These are phyloP conservation scores for Dolichopus griseipennis DNA, from an alignment of 2,888 invertebrate genomes.

Conservation along the genomic window DNA sequence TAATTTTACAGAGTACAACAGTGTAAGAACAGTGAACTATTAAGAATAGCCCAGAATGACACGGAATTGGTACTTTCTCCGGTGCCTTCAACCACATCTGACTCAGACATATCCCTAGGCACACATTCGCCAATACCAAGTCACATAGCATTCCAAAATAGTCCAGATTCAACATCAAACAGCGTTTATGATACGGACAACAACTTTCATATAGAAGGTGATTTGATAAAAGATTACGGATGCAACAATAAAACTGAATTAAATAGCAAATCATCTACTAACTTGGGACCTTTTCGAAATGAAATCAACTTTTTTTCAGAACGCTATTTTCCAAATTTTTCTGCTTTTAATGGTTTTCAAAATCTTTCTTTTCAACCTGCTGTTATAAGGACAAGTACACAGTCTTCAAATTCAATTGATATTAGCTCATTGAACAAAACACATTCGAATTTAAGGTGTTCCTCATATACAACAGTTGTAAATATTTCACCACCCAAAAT, in stretches of 20 bases:
- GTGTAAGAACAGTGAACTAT: conserved; percentile 8
- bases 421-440: conserved; percentile 32
- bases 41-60: conserved; percentile 33
- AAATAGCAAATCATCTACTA: background rate
- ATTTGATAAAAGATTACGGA: conserved; percentile 39
- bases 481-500: conserved; percentile 38
- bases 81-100: conserved; percentile 41
- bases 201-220: conserved; percentile 40
- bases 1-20: conserved; percentile 20
- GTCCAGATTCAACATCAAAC: conserved; percentile 43
- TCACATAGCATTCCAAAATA: conserved; percentile 41
- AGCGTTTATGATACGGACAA: conserved; percentile 43
- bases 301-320: conserved; percentile 35
- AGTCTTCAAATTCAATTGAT: conserved; percentile 32
- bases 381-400: conserved; percentile 42
- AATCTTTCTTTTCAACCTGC: conserved; percentile 43
- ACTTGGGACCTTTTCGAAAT: background rate
- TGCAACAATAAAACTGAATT: background rate
- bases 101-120: conserved; percentile 43
- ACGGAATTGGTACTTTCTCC: conserved; percentile 40
- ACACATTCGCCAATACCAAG: conserved; percentile 44
- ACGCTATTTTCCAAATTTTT: conserved; percentile 42
- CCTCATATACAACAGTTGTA: conserved; percentile 28
- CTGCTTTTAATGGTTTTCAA: conserved; percentile 41
- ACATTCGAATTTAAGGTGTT: conserved; percentile 25